Percentiles rank a stretch among this genome's conserved stretches.
These are phyloP conservation scores for Parauchenoglanis punctatus DNA, from an alignment of 2,797 vertebrate genomes.

Conservation along the genomic window DNA sequence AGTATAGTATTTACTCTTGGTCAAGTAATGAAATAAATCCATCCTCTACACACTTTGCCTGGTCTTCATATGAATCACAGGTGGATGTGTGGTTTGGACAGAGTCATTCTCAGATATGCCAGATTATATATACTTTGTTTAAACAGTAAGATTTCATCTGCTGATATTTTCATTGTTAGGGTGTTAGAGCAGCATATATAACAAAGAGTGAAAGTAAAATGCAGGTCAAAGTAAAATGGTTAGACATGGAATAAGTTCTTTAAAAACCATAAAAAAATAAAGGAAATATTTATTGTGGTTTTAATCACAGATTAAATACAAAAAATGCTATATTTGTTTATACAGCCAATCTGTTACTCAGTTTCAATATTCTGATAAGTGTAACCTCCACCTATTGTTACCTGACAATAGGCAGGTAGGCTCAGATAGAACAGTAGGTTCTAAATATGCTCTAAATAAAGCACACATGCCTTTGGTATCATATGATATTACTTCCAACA, in stretches of 20 bases:
- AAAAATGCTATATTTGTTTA: not conserved
- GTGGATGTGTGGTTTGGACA: constrained; percentile 48
- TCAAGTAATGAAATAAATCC: constrained; percentile 72
- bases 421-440: not conserved
- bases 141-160: constrained; percentile 55
- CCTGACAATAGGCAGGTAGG: not conserved
- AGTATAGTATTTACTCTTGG: constrained; percentile 71
- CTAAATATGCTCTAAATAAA: not conserved
- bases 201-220: constrained; percentile 28
- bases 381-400: not conserved
- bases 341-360: not conserved
- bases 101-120: constrained; percentile 55
- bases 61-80: constrained; percentile 66
- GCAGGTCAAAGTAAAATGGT: constrained; percentile 14
- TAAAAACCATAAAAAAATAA: not conserved
- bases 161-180: constrained; percentile 47
- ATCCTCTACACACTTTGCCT: constrained; percentile 60
- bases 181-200: constrained; percentile 31
- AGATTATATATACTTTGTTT: constrained; percentile 57
- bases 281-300: not conserved
- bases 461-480: not conserved
- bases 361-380: not conserved
- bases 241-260: not conserved
- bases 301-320: not conserved
- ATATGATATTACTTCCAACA: not conserved